Percentiles rank a stretch among this genome's conserved stretches.
These are phyloP conservation scores for Stenodema calcarata DNA, from an alignment of 2,888 invertebrate species.

Conservation along the genomic window DNA sequence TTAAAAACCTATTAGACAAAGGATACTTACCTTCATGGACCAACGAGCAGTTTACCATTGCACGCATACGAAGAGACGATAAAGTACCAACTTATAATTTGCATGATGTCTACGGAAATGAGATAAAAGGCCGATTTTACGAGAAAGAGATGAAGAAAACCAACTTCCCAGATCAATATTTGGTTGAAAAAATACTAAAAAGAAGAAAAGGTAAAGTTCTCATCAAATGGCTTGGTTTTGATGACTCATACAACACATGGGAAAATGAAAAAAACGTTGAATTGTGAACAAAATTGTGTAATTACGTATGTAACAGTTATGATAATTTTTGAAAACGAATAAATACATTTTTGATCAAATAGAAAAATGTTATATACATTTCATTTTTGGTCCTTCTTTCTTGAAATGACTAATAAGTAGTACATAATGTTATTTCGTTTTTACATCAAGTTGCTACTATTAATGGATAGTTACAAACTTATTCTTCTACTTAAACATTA, in stretches of 20 bases:
- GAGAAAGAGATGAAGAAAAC: not conserved
- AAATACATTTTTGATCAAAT: no score
- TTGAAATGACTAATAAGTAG: no score
- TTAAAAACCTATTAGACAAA: slow-evolving; percentile 60
- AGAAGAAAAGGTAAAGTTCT: not conserved
- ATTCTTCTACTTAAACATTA: no score
- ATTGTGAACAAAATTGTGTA: not conserved
- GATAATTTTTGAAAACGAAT: no score
- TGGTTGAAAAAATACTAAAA: not conserved
- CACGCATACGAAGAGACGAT: slow-evolving; percentile 57
- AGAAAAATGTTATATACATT: no score
- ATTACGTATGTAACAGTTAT: not conserved
- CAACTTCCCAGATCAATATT: not conserved
- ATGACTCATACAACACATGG: not conserved
- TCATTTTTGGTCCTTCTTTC: no score
- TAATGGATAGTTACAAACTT: no score
- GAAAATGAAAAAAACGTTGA: not conserved
- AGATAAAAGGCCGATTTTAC: not conserved
- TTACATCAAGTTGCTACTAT: no score
- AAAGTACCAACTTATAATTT: slow-evolving; percentile 4
- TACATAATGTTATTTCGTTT: no score
- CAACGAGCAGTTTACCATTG: slow-evolving; percentile 59
- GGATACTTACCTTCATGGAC: slow-evolving; percentile 60
- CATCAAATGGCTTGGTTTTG: not conserved
- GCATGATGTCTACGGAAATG: not conserved